Evolutionary conservation across 2,797 vertebrate genomes (phyloP).

Genomic region (Morus bassanus): DNA sequence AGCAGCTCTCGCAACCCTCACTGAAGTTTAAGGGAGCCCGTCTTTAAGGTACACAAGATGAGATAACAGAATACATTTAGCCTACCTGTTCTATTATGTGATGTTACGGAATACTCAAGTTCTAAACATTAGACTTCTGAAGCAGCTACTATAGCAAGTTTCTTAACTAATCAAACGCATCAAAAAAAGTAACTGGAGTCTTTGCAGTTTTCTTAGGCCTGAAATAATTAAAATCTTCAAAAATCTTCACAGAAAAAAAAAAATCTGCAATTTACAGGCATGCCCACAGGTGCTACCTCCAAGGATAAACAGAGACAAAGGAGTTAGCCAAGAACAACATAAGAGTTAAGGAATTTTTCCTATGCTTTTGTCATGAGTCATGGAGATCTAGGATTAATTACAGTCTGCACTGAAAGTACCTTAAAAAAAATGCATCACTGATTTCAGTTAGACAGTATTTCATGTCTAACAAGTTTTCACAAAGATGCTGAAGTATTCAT

Average conservation of each 20-base stretch:
- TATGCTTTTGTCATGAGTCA: conserved; percentile 51
- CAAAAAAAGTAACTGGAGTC: background rate
- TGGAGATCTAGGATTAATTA: conserved; percentile 48
- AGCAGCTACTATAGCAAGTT: background rate
- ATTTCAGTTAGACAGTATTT: conserved; percentile 30
- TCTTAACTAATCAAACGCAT: background rate
- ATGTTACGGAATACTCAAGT: background rate
- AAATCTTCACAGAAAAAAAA: background rate
- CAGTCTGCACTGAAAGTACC: background rate
- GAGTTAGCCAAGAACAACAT: background rate
- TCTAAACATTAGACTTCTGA: background rate
- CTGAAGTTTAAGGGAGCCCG: background rate
- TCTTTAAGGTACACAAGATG: background rate
- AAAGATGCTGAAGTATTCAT: background rate
- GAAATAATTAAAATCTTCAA: background rate
- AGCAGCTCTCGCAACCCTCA: background rate
- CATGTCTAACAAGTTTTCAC: conserved; percentile 13
- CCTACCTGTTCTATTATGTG: background rate
- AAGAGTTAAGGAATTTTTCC: conserved; percentile 33
- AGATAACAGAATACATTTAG: background rate
- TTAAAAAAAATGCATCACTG: background rate
- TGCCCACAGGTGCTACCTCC: background rate
- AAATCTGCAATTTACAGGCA: background rate
- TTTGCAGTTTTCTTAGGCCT: background rate
- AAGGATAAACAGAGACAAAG: background rate